Percentiles rank a stretch among this genome's conserved stretches.
These are phyloP conservation scores for Albula goreensis DNA, from an alignment of 2,113 vertebrate genomes.

Conservation along the genomic window DNA sequence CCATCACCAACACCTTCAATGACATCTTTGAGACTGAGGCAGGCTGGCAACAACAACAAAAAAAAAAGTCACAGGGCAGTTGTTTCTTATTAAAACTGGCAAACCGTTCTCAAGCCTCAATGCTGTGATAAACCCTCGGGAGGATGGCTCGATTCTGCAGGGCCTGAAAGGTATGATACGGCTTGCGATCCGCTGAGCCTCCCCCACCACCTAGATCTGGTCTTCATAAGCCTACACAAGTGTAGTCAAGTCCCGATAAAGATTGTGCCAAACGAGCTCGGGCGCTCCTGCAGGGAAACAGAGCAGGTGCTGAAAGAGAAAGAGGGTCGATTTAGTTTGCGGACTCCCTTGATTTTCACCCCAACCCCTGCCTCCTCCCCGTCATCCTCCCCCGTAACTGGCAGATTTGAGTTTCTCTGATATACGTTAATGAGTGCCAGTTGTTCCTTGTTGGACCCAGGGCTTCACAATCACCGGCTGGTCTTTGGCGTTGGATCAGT, in stretches of 20 bases:
- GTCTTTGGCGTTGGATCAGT: slow-evolving; percentile 65
- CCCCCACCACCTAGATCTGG: slow-evolving; percentile 8
- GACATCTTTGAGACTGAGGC: slow-evolving; percentile 33
- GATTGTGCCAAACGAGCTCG: slow-evolving; percentile 62
- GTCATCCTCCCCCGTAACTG: slow-evolving; percentile 49
- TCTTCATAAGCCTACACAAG: slow-evolving; percentile 23
- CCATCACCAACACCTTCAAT: slow-evolving; percentile 27
- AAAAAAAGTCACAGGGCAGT: slow-evolving; percentile 19
- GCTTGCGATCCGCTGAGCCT: background rate
- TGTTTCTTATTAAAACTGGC: slow-evolving; percentile 27
- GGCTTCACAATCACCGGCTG: slow-evolving; percentile 59
- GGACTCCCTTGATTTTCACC: background rate
- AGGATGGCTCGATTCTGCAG: background rate
- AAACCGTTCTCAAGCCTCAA: background rate
- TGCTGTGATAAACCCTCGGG: background rate
- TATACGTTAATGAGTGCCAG: slow-evolving; percentile 68
- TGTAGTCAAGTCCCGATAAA: slow-evolving; percentile 32
- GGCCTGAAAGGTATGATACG: background rate
- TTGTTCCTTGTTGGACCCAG: slow-evolving; percentile 53
- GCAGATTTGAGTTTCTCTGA: slow-evolving; percentile 39
- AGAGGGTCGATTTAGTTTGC: slow-evolving; percentile 2
- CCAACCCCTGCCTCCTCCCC: background rate
- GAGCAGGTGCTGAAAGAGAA: slow-evolving; percentile 72
- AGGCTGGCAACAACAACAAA: slow-evolving; percentile 10
- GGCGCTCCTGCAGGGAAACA: slow-evolving; percentile 66